Evolutionary conservation across 2,797 vertebrate genomes (phyloP), one percentile per base, ranked within the genome.

Genomic region (Trachurus trachurus): DNA sequence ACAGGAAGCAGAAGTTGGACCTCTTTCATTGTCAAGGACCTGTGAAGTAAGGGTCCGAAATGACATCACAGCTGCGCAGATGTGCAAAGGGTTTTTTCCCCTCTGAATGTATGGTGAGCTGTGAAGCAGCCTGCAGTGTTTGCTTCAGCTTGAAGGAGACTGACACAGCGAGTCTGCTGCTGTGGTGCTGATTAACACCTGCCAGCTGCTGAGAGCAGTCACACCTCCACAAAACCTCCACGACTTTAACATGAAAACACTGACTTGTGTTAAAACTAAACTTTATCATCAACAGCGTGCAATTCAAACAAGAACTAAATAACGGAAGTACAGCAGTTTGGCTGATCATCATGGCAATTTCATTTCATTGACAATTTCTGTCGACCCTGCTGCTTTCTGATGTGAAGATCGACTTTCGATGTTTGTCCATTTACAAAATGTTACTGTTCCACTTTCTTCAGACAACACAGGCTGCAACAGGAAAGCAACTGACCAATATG

Each of bases 161-260:
- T 31, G 59, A 71, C 44, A 9, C 1, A 4, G 10, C 54, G 2
- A 21, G 2, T 12, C 56, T 19, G 62, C 7, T 37, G 34, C 63
- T 66, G 58, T 3, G 6, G 15, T 39, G 47, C 42, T 31, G n/a
- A 16, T 26, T 49, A 65, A 71, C 66, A 80, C 50, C 65, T 39
- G 65, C 61, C 66, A 71, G 82, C 71, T 59, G 71, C 66, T 3
- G 66, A 22, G 8, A 1, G 37, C 6, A 39, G 6, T 17, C 12
- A 16, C 64, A 52, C 21, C 26, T 44, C n/a, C 34, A 9, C 6
- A 5, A 49, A 47, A 8, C 45, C 45, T 7, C 16, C 5, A 8
- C 26, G 12, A 12, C 39, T 12, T 17, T 9, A 49, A 49, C 8
- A 3, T 9, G 19, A 9, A 49, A n/a, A n/a, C 9, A 2, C 7